Conservation (phyloP, 2,113 vertebrate species). For the Eudorcas thomsonii region DNA sequence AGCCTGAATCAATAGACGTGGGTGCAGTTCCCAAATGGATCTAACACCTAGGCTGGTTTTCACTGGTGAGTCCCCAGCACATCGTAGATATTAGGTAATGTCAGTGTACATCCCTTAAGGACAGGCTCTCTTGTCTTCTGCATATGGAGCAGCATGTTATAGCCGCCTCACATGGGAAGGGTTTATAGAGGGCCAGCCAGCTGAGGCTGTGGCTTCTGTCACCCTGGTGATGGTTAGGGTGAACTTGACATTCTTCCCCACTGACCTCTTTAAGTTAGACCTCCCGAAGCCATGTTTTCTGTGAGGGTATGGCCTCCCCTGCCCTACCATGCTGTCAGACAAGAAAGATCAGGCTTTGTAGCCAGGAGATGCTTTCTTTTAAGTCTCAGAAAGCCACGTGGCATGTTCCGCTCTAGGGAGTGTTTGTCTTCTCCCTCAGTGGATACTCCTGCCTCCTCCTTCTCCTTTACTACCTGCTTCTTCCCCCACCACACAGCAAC, state of each 20-base stretch:
- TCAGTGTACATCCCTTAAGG: neutral
- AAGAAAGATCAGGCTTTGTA: neutral
- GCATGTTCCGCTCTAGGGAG: neutral
- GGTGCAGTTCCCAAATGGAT: neutral
- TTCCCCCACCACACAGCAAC: neutral
- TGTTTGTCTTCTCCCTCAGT: neutral
- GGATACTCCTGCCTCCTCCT: neutral
- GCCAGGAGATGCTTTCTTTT: neutral
- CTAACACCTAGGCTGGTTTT: neutral
- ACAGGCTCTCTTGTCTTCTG: neutral
- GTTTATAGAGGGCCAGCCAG: neutral
- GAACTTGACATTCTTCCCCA: neutral
- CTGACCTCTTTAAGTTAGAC: neutral
- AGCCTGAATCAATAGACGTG: neutral
- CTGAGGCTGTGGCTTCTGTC: neutral
- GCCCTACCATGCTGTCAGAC: neutral
- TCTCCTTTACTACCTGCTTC: too few species aligned
- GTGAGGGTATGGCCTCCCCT: neutral
- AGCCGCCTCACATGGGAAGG: neutral
- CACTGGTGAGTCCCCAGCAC: neutral
- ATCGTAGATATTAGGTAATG: rapidly evolving
- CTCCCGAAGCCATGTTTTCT: neutral
- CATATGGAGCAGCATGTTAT: rapidly evolving
- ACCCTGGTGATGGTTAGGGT: neutral
- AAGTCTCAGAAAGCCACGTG: neutral